These are phyloP conservation scores for Scotopteryx bipunctaria DNA, from an alignment of 2,888 invertebrate genomes.

Conservation along the genomic window DNA sequence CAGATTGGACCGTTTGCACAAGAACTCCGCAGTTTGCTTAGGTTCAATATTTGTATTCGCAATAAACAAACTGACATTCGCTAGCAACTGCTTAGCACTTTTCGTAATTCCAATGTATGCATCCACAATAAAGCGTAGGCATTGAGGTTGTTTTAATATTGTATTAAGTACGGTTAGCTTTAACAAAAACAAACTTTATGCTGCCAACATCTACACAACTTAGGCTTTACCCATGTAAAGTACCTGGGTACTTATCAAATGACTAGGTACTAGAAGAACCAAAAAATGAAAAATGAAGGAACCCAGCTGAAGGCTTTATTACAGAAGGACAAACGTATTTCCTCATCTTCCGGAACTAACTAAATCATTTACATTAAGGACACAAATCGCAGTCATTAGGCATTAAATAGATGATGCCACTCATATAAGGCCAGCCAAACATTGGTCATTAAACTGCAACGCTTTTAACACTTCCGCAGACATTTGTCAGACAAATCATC, in stretches of 20 bases:
- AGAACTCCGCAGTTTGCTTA: slow-evolving; percentile 38
- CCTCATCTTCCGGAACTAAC: slow-evolving; percentile 28
- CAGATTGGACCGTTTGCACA: slow-evolving; percentile 16
- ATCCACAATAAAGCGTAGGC: slow-evolving; percentile 14
- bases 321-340: slow-evolving; percentile 14
- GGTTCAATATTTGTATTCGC: slow-evolving; percentile 57
- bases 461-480: slow-evolving; percentile 57
- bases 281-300: too few species aligned
- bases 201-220: neutral
- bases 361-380: slow-evolving; percentile 34
- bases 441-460: slow-evolving; percentile 52
- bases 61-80: slow-evolving; percentile 47
- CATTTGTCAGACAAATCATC: slow-evolving; percentile 49
- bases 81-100: slow-evolving; percentile 50
- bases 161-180: neutral
- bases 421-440: slow-evolving; percentile 48
- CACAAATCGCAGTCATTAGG: slow-evolving; percentile 38
- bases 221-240: too few species aligned
- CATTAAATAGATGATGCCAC: slow-evolving; percentile 45
- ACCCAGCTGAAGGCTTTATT: neutral
- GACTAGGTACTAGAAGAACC: too few species aligned
- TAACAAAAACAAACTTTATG: neutral
- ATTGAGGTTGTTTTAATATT: neutral
- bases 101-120: slow-evolving; percentile 43
- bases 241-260: too few species aligned